Evolutionary conservation across 2,113 vertebrate species (phyloP).

Genomic region (Zosterops pallidus): DNA sequence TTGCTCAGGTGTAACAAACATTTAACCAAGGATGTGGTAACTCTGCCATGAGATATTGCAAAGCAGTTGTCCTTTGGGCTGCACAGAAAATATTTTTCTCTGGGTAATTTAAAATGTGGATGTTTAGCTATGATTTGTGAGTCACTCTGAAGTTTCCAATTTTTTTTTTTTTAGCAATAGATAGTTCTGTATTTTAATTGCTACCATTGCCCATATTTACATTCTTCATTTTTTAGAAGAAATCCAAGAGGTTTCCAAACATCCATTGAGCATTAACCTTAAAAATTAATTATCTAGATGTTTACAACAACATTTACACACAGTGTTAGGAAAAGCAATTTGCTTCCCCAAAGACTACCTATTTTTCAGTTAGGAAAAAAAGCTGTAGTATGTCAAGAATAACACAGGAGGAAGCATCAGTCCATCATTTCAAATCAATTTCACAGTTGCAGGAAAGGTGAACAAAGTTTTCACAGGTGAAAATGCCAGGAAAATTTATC

Average conservation of each 20-base stretch:
- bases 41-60: neutral
- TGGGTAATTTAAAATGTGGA: neutral
- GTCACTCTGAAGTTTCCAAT: neutral
- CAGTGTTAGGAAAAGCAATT: neutral
- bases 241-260: neutral
- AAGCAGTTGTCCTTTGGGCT: neutral
- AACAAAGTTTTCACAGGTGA: conserved; percentile 50
- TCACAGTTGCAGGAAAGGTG: conserved; percentile 45
- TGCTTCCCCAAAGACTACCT: neutral
- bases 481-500: conserved; percentile 32
- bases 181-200: neutral
- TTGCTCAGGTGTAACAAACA: neutral
- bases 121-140: neutral
- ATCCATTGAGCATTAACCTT: neutral
- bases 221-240: neutral
- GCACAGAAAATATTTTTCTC: neutral
- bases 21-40: neutral
- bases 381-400: neutral
- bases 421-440: conserved; percentile 63
- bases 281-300: conserved; percentile 2
- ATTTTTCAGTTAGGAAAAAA: conserved; percentile 35
- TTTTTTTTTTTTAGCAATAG: neutral
- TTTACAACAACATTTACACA: neutral
- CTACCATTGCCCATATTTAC: neutral
- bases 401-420: conserved; percentile 33